phyloP scores from a whole-genome alignment of 2,113 vertebrate genomes.

The Dendropsophus ebraccatus region DNA sequence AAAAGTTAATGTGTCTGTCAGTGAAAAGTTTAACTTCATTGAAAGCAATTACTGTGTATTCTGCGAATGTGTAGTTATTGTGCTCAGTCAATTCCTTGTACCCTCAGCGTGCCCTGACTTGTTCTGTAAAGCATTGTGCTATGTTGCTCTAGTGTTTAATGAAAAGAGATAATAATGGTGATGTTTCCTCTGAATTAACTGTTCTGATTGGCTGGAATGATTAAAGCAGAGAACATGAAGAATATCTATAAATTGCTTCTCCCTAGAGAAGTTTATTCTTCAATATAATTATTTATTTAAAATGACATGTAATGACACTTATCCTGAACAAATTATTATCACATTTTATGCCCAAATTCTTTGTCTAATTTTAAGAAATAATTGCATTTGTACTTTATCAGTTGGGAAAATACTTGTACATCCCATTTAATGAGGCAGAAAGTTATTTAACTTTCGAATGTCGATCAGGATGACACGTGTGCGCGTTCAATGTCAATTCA shows the following conservation, averaged over 20 bases:
- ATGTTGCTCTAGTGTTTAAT: slow-evolving; percentile 34
- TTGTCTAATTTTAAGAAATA: slow-evolving; percentile 1
- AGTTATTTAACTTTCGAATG: slow-evolving; percentile 15
- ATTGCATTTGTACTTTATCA: slow-evolving; percentile 7
- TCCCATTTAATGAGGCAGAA: slow-evolving; percentile 22
- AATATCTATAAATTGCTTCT: slow-evolving; percentile 1
- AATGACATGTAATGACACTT: slow-evolving; percentile 23
- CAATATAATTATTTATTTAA: slow-evolving; percentile 18
- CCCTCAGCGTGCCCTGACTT: slow-evolving; percentile 4
- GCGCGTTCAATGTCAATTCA: slow-evolving; percentile 1
- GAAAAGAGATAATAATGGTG: slow-evolving; percentile 33
- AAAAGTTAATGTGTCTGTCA: slow-evolving; percentile 17
- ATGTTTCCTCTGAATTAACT: slow-evolving; percentile 20
- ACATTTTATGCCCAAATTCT: slow-evolving; percentile 22
- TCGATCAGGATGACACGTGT: background rate
- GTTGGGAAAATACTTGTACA: slow-evolving; percentile 14
- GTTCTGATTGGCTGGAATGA: slow-evolving; percentile 22
- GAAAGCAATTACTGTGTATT: slow-evolving; percentile 24
- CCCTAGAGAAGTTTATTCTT: background rate
- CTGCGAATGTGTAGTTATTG: slow-evolving; percentile 27
- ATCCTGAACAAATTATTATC: slow-evolving; percentile 14
- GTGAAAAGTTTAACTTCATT: slow-evolving; percentile 11
- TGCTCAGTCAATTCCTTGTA: background rate
- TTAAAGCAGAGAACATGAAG: background rate
- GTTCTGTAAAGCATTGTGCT: slow-evolving; percentile 23